phyloP scores from a whole-genome alignment of 2,113 vertebrate species.

The Scartelaos histophorus region DNA sequence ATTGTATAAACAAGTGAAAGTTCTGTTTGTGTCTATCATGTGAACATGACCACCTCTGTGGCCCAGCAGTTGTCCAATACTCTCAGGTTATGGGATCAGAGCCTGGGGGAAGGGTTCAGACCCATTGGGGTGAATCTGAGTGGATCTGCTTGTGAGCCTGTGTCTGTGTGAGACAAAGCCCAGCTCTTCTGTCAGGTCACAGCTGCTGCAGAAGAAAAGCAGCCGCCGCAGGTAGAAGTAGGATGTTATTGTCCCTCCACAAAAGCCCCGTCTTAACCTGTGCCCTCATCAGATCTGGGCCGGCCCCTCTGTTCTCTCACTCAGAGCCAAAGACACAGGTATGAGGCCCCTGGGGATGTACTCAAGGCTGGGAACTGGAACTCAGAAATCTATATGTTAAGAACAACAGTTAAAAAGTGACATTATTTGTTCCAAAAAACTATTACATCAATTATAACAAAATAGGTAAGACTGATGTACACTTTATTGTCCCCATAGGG shows the following conservation, averaged over 20 bases:
- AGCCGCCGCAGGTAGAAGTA: conserved; percentile 75
- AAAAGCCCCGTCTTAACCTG: conserved; percentile 75
- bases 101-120: conserved; percentile 30
- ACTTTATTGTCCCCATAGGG: too few species aligned
- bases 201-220: conserved; percentile 76
- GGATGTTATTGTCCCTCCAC: conserved; percentile 74
- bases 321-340: conserved; percentile 55
- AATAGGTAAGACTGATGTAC: too few species aligned
- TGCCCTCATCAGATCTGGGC: conserved; percentile 74
- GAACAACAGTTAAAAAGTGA: too few species aligned
- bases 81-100: conserved; percentile 40
- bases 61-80: conserved; percentile 35
- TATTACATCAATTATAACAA: too few species aligned
- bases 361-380: neutral
- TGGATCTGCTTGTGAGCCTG: conserved; percentile 70
- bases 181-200: conserved; percentile 72
- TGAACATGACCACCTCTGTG: conserved; percentile 20
- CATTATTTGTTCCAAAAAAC: too few species aligned
- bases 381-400: neutral
- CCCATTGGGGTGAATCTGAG: conserved; percentile 70
- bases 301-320: conserved; percentile 59
- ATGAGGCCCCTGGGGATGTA: conserved; percentile 48
- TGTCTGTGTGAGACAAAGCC: conserved; percentile 78
- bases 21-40: neutral
- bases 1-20: neutral